phyloP scores from a whole-genome alignment of 2,797 vertebrate genomes.

The Sebastes taczanowskii region DNA sequence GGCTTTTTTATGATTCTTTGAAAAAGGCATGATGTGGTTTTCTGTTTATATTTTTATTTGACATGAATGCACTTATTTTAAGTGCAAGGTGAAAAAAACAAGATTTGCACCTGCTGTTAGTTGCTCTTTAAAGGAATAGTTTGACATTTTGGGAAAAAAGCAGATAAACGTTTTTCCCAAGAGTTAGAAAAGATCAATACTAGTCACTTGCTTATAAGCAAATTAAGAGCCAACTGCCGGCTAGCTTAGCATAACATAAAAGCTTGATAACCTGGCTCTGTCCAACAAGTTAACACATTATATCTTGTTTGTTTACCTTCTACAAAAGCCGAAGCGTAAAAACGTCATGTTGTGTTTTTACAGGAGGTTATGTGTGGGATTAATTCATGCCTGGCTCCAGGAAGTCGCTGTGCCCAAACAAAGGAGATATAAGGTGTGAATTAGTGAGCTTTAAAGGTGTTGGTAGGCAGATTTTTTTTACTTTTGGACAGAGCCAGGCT shows the following conservation, averaged over 20 bases:
- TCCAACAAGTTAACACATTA: neutral
- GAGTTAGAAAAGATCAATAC: neutral
- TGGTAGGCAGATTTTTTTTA: neutral
- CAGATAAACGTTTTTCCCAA: no score
- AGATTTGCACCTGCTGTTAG: neutral
- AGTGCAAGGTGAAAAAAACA: neutral
- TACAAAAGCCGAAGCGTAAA: neutral
- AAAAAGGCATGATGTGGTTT: constrained; percentile 1
- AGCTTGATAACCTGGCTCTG: neutral
- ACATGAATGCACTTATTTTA: neutral
- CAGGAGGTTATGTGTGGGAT: neutral
- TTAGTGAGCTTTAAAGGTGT: neutral
- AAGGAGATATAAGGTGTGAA: neutral
- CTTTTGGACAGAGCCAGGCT: neutral
- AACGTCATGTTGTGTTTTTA: neutral
- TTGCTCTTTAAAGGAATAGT: neutral
- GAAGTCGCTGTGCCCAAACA: neutral
- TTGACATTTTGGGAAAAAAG: neutral
- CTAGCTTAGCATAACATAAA: neutral
- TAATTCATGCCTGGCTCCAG: neutral
- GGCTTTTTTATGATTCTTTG: constrained; percentile 3
- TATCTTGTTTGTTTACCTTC: neutral
- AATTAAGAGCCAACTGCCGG: neutral
- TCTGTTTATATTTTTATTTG: constrained; percentile 1
- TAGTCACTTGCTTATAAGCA: neutral